Evolutionary conservation across 2,113 vertebrate species (phyloP).

Genomic region (Bubo scandiacus): DNA sequence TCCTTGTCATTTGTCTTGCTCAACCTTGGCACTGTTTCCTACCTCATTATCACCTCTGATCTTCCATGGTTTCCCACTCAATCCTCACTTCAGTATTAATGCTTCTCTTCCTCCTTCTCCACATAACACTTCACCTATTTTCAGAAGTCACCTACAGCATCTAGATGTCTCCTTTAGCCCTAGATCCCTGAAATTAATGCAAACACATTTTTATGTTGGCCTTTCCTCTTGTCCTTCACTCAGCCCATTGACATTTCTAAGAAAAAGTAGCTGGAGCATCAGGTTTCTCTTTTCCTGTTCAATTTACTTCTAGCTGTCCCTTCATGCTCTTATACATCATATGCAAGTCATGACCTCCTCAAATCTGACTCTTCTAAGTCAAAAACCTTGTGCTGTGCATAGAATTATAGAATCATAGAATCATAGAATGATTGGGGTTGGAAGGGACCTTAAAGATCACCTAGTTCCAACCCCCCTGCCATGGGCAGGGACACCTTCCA

Average conservation of each 20-base stretch:
- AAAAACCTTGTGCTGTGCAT: not conserved
- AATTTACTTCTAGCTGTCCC: not conserved
- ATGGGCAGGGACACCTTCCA: too few species aligned
- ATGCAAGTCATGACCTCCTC: not conserved
- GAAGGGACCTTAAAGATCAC: too few species aligned
- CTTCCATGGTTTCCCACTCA: not conserved
- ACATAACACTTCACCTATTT: not conserved
- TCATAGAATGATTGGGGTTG: too few species aligned
- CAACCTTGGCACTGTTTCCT: not conserved
- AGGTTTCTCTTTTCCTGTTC: not conserved
- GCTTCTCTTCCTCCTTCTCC: not conserved
- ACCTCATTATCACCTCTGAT: not conserved
- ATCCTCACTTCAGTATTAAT: not conserved
- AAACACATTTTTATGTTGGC: not conserved
- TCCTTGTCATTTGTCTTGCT: not conserved
- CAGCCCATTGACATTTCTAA: not conserved
- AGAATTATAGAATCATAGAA: too few species aligned
- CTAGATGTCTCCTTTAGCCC: not conserved
- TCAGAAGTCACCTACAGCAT: not conserved
- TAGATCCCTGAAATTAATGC: not conserved
- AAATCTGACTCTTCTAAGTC: not conserved
- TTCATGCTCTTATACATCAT: not conserved
- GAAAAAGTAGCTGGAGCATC: not conserved
- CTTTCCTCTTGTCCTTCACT: not conserved
- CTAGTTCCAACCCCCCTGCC: too few species aligned